Evolutionary conservation across 2,888 invertebrate genomes (phyloP).

Genomic region (Leucoptera coffeella): DNA sequence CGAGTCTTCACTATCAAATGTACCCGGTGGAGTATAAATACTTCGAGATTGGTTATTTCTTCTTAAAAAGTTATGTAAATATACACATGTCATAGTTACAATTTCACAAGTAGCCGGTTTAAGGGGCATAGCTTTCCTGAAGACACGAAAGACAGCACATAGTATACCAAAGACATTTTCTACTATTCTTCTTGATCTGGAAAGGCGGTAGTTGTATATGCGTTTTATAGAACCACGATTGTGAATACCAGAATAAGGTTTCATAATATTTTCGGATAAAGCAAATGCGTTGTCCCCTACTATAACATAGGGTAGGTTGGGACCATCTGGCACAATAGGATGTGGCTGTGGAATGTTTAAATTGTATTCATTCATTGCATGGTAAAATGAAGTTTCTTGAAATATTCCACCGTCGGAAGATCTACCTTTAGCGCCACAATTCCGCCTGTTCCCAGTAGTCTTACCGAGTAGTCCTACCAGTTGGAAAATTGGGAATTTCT

Average conservation of each 20-base stretch:
- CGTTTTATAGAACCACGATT: conserved; percentile 9
- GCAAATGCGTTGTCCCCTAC: conserved; percentile 8
- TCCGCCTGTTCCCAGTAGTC: too few relatives aligned
- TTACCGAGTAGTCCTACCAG: too few relatives aligned
- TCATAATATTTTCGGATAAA: conserved; percentile 8
- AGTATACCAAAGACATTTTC: conserved; percentile 9
- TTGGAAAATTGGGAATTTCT: too few relatives aligned
- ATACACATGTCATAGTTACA: conserved; percentile 2
- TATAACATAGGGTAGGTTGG: conserved; percentile 7
- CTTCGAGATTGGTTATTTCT: conserved; percentile 5
- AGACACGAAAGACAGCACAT: conserved; percentile 1
- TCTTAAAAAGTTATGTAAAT: conserved; percentile 6
- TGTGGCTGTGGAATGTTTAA: conserved; percentile 1
- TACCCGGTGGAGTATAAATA: conserved; percentile 4
- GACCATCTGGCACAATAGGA: conserved; percentile 8
- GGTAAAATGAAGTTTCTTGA: conserved; percentile 8
- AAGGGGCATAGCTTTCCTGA: conserved; percentile 1
- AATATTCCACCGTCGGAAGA: conserved; percentile 12
- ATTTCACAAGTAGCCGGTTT: conserved; percentile 3
- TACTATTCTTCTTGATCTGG: conserved; percentile 10
- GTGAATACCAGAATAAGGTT: conserved; percentile 10
- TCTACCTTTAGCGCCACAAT: conserved; percentile 10
- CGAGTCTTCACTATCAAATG: conserved; percentile 2
- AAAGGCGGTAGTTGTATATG: conserved; percentile 11
- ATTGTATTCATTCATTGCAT: background rate